Base-by-base conservation (phyloP, 2,888 invertebrate genomes). In the Drosophila testacea region DNA sequence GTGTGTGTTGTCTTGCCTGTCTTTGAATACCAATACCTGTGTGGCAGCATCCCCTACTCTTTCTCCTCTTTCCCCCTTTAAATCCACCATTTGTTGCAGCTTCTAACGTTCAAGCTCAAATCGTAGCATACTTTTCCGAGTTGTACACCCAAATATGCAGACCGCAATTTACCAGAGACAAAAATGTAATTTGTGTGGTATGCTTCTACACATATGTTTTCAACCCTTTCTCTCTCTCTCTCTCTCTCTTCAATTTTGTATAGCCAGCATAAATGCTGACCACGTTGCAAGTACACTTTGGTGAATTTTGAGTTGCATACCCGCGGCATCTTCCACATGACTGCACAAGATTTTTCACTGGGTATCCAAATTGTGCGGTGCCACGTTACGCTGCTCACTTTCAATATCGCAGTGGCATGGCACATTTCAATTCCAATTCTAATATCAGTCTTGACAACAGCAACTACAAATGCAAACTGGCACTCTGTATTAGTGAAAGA, bases 151-250 rank as follows among this genome's bases (percentile, higher is more conserved):
- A 73, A 79, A 67, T 77, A 77, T 81, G 81, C 68, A 68, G 34
- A 66, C 66, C 78, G 62, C 77, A 79, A 80, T 79, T 81, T 77
- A 69, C 81, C 69, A 62, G 68, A 72, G 60, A 62, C 72, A 62
- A 59, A 76, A 79, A 72, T 79, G 72, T 72, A 76, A 78, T 80
- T 79, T 78, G 72, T 66, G 57, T 57, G 60, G 63, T 63, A 77
- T 75, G 47, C 61, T 42, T 51, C 57, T 11, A 34, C 64, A 65
- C 68, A 69, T 56, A 69, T 70, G 60, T 64, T 30, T 27, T 10
- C 9, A 13, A 22, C 22, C 28, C n/a, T 5, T 38, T n/a, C n/a
- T 5, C 2, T 11, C n/a, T 36, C 36, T 6, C 55, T 44, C 7
- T 38, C 38, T 47, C 7, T 10, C 38, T 38, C n/a, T 38, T 0